A percentile compares a stretch with the other conserved stretches of the same genome.
phyloP scores from a whole-genome alignment of 2,888 invertebrate species.

The Phorcus lineatus region DNA sequence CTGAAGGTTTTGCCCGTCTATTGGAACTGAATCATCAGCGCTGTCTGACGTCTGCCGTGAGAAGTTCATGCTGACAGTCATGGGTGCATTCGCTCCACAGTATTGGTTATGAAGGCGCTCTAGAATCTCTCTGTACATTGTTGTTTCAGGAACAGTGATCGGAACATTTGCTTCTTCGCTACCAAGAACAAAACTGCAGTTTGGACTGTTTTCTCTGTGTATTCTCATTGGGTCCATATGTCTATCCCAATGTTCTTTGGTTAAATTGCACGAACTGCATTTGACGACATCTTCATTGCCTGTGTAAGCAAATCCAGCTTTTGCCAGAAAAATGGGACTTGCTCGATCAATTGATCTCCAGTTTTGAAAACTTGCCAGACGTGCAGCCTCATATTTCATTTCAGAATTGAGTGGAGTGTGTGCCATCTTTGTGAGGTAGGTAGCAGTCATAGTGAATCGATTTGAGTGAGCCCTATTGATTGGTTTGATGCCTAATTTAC shows the following conservation, averaged over 20 bases:
- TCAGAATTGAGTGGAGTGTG: background rate
- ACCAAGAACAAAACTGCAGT: conserved; percentile 1
- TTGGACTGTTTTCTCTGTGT: conserved; percentile 13
- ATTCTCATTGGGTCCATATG: background rate
- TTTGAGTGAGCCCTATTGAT: too few species aligned
- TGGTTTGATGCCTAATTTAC: too few species aligned
- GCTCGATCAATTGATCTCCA: conserved; percentile 14
- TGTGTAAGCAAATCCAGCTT: conserved; percentile 21
- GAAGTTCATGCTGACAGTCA: background rate
- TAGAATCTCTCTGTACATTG: background rate
- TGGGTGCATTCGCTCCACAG: background rate
- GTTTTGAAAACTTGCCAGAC: background rate
- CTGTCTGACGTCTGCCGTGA: background rate
- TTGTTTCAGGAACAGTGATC: conserved; percentile 8
- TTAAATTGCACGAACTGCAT: conserved; percentile 11
- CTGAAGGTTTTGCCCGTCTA: background rate
- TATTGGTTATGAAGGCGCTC: conserved; percentile 1
- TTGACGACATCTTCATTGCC: background rate
- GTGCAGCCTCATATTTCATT: conserved; percentile 8
- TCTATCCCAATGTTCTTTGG: conserved; percentile 2
- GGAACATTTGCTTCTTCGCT: background rate
- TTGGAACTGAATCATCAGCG: background rate
- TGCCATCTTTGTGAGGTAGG: too few species aligned
- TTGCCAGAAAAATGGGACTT: conserved; percentile 21
- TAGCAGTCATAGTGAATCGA: too few species aligned